Percentiles rank a stretch among this genome's conserved stretches.
These are phyloP conservation scores for Eupsilia transversa DNA, from an alignment of 2,888 invertebrate species.

Conservation along the genomic window DNA sequence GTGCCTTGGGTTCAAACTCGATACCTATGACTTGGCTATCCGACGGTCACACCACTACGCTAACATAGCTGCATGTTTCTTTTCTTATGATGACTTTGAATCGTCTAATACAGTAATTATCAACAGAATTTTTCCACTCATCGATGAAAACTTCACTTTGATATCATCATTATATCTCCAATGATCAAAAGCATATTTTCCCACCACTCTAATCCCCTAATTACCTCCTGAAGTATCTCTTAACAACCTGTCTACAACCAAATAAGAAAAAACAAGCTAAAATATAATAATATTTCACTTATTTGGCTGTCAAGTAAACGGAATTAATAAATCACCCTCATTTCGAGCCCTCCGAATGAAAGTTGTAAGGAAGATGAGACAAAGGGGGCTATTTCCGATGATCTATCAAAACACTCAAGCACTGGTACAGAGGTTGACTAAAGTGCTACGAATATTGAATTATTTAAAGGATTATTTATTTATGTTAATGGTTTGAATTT, in stretches of 20 bases:
- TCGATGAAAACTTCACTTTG: background rate
- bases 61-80: no score
- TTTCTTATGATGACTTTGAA: no score
- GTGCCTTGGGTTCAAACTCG: no score
- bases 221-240: conserved; percentile 10
- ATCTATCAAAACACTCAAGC: conserved; percentile 77
- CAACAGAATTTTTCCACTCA: background rate
- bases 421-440: conserved; percentile 61
- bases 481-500: conserved; percentile 9
- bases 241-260: conserved; percentile 32
- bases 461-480: conserved; percentile 29
- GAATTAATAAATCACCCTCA: conserved; percentile 74
- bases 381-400: conserved; percentile 77
- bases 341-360: conserved; percentile 69
- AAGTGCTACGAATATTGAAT: conserved; percentile 64
- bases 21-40: no score
- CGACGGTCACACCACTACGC: no score
- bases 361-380: conserved; percentile 73
- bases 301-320: conserved; percentile 70
- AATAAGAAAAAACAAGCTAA: conserved; percentile 46
- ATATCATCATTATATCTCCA: background rate
- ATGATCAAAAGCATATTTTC: conserved; percentile 21
- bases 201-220: background rate
- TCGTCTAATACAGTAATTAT: background rate
- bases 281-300: conserved; percentile 69